Evolutionary conservation across 2,113 vertebrate species (phyloP).

Genomic region (Ivindomyrus marchei): DNA sequence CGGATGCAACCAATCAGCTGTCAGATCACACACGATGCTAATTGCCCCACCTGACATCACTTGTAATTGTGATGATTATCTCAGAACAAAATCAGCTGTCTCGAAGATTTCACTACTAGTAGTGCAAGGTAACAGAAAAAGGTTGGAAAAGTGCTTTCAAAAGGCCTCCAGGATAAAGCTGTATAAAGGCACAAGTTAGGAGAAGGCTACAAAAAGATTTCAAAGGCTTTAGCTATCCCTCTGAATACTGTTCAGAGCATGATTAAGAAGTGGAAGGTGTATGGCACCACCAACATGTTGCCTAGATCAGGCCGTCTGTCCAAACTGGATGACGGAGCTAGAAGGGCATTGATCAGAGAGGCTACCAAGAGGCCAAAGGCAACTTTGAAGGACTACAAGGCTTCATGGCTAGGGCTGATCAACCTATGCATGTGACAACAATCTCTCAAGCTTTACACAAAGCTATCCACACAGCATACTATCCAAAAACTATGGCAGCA

Average conservation of each 20-base stretch:
- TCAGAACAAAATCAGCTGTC: not conserved
- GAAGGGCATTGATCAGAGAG: not conserved
- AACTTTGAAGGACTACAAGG: not conserved
- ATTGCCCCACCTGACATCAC: not conserved
- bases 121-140: too few relatives aligned
- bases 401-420: not conserved
- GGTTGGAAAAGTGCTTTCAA: not conserved
- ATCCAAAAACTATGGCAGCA: not conserved
- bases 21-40: not conserved
- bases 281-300: not conserved
- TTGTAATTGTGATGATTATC: not conserved
- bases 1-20: not conserved
- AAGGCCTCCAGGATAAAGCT: too few relatives aligned
- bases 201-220: too few relatives aligned
- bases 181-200: too few relatives aligned
- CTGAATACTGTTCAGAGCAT: not conserved
- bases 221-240: too few relatives aligned
- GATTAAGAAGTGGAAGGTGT: not conserved
- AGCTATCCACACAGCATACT: not conserved
- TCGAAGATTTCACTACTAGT: too few relatives aligned
- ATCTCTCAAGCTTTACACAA: not conserved
- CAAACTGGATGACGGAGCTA: not conserved
- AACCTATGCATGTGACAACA: not conserved
- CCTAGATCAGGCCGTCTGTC: not conserved
- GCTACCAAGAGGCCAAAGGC: too few relatives aligned